Percentiles rank a stretch among this genome's conserved stretches.
phyloP scores from a whole-genome alignment of 2,797 vertebrate species.

The Phoxinus dragarum region DNA sequence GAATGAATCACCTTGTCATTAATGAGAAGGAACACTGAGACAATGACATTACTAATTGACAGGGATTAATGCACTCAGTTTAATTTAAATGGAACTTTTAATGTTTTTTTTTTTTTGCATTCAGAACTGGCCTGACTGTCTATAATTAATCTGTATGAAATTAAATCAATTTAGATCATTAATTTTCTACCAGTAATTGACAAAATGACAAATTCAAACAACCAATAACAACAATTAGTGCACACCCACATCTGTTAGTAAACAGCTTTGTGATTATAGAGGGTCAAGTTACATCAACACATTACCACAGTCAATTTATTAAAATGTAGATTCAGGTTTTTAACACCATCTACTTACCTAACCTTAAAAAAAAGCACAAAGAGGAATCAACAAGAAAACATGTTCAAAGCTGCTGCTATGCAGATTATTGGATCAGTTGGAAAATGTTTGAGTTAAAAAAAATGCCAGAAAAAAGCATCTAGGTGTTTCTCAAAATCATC shows the following conservation, averaged over 20 bases:
- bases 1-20: constrained; percentile 69
- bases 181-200: constrained; percentile 68
- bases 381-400: constrained; percentile 15
- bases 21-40: constrained; percentile 50
- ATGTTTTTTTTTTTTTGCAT: constrained; percentile 37
- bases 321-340: constrained; percentile 14
- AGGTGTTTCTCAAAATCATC: constrained; percentile 6
- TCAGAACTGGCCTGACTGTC: constrained; percentile 32
- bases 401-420: neutral
- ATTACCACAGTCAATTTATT: constrained; percentile 52
- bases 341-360: constrained; percentile 19
- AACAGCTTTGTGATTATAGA: constrained; percentile 46
- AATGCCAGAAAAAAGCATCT: neutral
- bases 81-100: constrained; percentile 58
- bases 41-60: constrained; percentile 45
- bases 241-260: constrained; percentile 40
- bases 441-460: constrained; percentile 1
- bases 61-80: constrained; percentile 51
- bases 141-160: constrained; percentile 41
- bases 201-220: constrained; percentile 63
- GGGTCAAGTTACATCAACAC: constrained; percentile 52
- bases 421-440: neutral
- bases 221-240: constrained; percentile 62
- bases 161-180: constrained; percentile 66
- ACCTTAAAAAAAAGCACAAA: neutral